These are phyloP conservation scores for Microplitis deprimator DNA, from an alignment of 2,888 invertebrate species.

Conservation along the genomic window DNA sequence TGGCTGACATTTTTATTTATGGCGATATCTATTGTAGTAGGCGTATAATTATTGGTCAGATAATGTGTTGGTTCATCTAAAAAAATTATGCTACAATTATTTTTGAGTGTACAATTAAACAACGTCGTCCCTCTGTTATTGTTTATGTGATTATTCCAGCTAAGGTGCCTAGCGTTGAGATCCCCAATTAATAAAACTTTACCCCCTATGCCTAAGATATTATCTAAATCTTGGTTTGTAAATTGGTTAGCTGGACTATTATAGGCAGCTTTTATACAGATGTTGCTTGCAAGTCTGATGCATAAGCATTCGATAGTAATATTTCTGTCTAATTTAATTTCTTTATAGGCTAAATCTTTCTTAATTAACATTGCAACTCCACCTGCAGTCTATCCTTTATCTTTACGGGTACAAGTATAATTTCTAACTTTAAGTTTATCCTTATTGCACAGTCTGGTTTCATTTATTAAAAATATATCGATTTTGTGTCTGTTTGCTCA, in stretches of 20 bases:
- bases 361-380: constrained; percentile 47
- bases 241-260: background rate
- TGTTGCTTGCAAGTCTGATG: background rate
- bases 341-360: constrained; percentile 43
- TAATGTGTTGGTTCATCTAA: constrained; percentile 47
- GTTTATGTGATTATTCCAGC: constrained; percentile 41
- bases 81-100: constrained; percentile 33
- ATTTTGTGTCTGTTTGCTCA: constrained; percentile 40
- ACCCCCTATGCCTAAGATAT: background rate
- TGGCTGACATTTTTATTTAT: constrained; percentile 45
- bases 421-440: constrained; percentile 47
- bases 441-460: constrained; percentile 45
- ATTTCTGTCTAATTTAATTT: background rate
- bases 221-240: background rate
- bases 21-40: constrained; percentile 44
- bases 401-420: constrained; percentile 47
- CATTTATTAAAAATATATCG: constrained; percentile 47
- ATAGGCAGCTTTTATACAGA: background rate
- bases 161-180: constrained; percentile 45
- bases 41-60: constrained; percentile 38
- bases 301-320: constrained; percentile 7
- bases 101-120: constrained; percentile 31
- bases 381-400: constrained; percentile 46
- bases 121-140: constrained; percentile 40
- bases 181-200: constrained; percentile 44